A percentile compares a stretch with the other conserved stretches of the same genome.
phyloP scores from a whole-genome alignment of 2,797 vertebrate species.

The Sebastes aleutianus region DNA sequence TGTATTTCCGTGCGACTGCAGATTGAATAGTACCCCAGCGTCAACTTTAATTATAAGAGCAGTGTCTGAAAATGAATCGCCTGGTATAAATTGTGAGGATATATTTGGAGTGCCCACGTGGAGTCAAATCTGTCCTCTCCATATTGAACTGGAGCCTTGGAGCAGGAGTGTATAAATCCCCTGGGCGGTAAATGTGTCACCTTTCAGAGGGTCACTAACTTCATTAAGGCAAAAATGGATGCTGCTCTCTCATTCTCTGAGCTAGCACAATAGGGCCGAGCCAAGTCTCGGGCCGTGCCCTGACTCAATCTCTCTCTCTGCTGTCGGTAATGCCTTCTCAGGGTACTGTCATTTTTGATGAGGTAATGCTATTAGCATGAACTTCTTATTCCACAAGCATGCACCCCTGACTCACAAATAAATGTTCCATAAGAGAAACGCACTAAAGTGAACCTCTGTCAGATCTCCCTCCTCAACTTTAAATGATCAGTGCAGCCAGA shows the following conservation, averaged over 20 bases:
- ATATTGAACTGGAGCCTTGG: conserved; percentile 78
- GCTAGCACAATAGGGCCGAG: conserved; percentile 70
- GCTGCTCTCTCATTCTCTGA: conserved; percentile 79
- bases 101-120: conserved; percentile 69
- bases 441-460: background rate
- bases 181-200: conserved; percentile 85
- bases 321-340: conserved; percentile 64
- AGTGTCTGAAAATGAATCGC: conserved; percentile 64
- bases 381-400: conserved; percentile 40
- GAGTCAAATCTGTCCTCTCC: conserved; percentile 79
- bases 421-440: background rate
- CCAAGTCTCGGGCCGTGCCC: conserved; percentile 61
- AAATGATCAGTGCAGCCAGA: conserved; percentile 78
- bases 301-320: conserved; percentile 72
- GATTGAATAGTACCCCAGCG: conserved; percentile 43
- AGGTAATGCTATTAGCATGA: conserved; percentile 59
- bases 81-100: conserved; percentile 70
- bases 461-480: conserved; percentile 6
- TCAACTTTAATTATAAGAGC: conserved; percentile 71
- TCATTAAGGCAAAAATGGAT: conserved; percentile 86
- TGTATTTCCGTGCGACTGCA: conserved; percentile 7
- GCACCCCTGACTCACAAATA: conserved; percentile 12
- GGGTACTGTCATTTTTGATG: conserved; percentile 65
- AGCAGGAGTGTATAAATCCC: conserved; percentile 85
- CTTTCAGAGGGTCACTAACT: conserved; percentile 88